Percentiles rank a stretch among this genome's conserved stretches.
Evolutionary conservation across 2,797 vertebrate species (phyloP).

Genomic region (Sphaeramia orbicularis): DNA sequence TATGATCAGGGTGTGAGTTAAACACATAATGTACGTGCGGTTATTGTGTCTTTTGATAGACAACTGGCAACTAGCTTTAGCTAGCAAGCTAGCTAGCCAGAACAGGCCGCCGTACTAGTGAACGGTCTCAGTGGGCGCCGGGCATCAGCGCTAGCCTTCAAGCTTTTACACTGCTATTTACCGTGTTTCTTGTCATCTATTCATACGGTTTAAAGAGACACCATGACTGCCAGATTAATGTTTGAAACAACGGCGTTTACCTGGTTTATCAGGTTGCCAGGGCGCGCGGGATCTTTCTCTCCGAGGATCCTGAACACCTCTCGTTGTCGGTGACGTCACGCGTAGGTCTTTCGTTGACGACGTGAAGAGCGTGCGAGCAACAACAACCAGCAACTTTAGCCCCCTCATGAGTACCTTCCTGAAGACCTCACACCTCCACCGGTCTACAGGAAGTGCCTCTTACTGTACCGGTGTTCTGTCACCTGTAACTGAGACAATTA

Average conservation of each 20-base stretch:
- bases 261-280: conserved; percentile 85
- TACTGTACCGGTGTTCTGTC: too few relatives aligned
- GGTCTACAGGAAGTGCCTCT: too few relatives aligned
- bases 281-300: conserved; percentile 89
- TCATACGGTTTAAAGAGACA: conserved; percentile 46
- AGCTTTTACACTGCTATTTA: conserved; percentile 35
- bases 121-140: conserved; percentile 73
- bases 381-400: conserved; percentile 28
- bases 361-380: conserved; percentile 69
- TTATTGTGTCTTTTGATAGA: conserved; percentile 79
- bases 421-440: too few relatives aligned
- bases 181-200: conserved; percentile 39
- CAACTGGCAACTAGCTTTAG: conserved; percentile 78
- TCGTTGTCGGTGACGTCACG: conserved; percentile 86
- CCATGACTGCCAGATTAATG: conserved; percentile 58
- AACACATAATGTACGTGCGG: conserved; percentile 50
- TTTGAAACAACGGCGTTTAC: conserved; percentile 83
- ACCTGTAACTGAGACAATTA: too few relatives aligned
- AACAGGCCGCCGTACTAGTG: conserved; percentile 79
- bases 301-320: conserved; percentile 89
- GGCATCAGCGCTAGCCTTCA: conserved; percentile 58
- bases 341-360: conserved; percentile 74
- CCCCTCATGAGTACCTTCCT: not conserved
- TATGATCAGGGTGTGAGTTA: conserved; percentile 38
- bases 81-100: conserved; percentile 75